These are phyloP conservation scores for Heliconius charithonia DNA, from an alignment of 2,888 invertebrate species.

Conservation along the genomic window DNA sequence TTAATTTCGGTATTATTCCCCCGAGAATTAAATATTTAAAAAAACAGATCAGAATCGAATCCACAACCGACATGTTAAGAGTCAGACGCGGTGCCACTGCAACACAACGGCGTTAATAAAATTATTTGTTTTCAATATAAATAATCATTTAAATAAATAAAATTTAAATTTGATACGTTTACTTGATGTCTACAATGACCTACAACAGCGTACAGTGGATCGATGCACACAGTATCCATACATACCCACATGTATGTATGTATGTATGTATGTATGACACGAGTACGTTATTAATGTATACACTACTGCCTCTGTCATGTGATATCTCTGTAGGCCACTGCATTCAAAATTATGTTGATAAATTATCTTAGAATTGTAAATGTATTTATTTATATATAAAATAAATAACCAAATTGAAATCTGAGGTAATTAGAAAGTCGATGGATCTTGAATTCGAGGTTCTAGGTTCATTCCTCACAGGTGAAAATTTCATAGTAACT, in stretches of 20 bases:
- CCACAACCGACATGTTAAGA: too few relatives aligned
- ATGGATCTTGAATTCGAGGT: too few relatives aligned
- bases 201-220: slow-evolving; percentile 12
- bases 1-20: too few relatives aligned
- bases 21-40: too few relatives aligned
- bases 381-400: not conserved
- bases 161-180: not conserved
- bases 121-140: not conserved
- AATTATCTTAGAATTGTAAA: slow-evolving; percentile 5
- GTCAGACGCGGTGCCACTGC: too few relatives aligned
- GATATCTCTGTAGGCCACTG: slow-evolving; percentile 30
- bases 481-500: too few relatives aligned
- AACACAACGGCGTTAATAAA: not conserved
- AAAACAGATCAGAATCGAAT: too few relatives aligned
- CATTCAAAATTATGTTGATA: slow-evolving; percentile 16
- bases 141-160: not conserved
- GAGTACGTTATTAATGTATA: slow-evolving; percentile 30
- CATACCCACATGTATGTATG: not conserved
- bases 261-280: slow-evolving; percentile 16
- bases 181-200: slow-evolving; percentile 1
- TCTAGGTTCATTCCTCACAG: too few relatives aligned
- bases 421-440: too few relatives aligned
- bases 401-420: too few relatives aligned
- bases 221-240: slow-evolving; percentile 7
- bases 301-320: slow-evolving; percentile 22